Evolutionary conservation across 1,140 invertebrate genomes (phyloP), one percentile per base, ranked within the genome.

Genomic region (Metopolophium dirhodum): DNA sequence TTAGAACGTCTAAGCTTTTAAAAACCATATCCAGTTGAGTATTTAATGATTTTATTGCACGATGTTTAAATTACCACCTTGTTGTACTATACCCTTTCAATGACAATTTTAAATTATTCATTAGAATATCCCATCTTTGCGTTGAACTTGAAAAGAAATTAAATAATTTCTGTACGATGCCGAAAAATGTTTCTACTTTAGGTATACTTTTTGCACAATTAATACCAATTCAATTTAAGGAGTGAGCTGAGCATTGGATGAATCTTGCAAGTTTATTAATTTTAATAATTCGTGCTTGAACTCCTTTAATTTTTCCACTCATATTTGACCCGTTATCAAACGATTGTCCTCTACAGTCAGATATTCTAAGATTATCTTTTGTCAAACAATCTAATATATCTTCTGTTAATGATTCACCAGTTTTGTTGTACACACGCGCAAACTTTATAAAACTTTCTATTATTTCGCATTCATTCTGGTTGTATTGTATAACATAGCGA

Each of bases 251-350:
- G 90, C 90, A 91, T 68, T 57, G 14, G 14, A 77, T 68, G 26
- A 61, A 91, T 77, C 35, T 54, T 91, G 57, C 90, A 82, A 91
- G 57, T 30, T 45, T 11, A 91, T 91, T 91, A 3, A 47, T 94
- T 90, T 94, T 91, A 47, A 77, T 91, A 88, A 94, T 93, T 93
- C 85, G 88, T 35, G 88, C 93, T 88, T 94, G 94, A n/a, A 94
- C 91, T 41, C 94, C 94, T 93, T 94, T 94, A 90, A 94, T 94
- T 83, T 85, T 93, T 26, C 94, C 94, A 90, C 90, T 86, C 94
- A 94, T 95, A 90, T 94, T 95, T 23, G 86, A 83, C 7, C 94
- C 93, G 61, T 94, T 94, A 87, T 94, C 94, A 93, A 94, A 94
- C 2, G 83, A 93, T 93, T 94, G 94, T 30, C 93, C 94, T 45